Conservation (phyloP, 2,888 invertebrate genomes). For the Drosophila acutilabella region DNA sequence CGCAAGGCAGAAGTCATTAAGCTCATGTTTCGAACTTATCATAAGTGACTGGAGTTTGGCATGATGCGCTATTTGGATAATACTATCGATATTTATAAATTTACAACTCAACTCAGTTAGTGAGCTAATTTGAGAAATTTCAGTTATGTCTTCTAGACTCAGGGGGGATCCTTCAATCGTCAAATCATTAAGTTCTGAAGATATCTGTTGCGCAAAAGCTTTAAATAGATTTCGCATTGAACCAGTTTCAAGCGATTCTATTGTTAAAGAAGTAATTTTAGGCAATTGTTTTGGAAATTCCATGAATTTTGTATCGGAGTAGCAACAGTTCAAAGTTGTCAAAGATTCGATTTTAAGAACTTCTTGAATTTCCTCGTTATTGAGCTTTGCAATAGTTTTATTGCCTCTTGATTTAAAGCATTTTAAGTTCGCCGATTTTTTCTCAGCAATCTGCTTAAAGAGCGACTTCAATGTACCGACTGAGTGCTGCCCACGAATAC, state of each 20-base stretch:
- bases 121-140: background rate
- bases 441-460: background rate
- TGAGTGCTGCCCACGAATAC: background rate
- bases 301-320: background rate
- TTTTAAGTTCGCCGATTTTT: background rate
- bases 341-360: background rate
- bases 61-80: background rate
- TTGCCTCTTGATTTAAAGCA: too few relatives aligned
- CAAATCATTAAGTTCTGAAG: background rate
- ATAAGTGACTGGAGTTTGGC: background rate
- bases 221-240: background rate
- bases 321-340: background rate
- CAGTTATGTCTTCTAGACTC: background rate
- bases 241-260: background rate
- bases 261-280: background rate
- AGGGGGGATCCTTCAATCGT: background rate
- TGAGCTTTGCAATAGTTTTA: background rate
- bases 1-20: background rate
- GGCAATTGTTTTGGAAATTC: background rate
- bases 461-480: background rate
- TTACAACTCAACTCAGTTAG: background rate
- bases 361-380: background rate
- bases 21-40: background rate
- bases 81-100: background rate
- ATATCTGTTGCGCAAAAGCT: background rate